Evolutionary conservation across 2,113 vertebrate species (phyloP).

Genomic region (Periophthalmodon schlosseri): DNA sequence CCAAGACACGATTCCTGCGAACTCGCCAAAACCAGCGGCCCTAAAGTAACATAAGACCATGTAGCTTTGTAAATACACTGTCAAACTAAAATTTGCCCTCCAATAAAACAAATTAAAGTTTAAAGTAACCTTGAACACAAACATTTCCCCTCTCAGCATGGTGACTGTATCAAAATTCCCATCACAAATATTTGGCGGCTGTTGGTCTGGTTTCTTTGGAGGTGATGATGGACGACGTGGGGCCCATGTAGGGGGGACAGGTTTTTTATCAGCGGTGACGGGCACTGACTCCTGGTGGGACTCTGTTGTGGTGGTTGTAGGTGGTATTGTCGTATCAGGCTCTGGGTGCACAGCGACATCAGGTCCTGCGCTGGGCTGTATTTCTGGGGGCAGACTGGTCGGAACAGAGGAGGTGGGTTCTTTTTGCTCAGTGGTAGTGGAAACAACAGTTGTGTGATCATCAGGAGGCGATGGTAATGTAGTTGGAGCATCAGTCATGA

Average conservation of each 20-base stretch:
- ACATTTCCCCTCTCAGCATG: slow-evolving; percentile 79
- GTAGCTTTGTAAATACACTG: neutral
- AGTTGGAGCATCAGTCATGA: slow-evolving; percentile 53
- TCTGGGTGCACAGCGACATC: slow-evolving; percentile 74
- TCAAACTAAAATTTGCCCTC: neutral
- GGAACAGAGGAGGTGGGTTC: slow-evolving; percentile 44
- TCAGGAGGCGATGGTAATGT: slow-evolving; percentile 37
- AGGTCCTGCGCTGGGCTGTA: slow-evolving; percentile 67
- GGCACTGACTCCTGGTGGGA: slow-evolving; percentile 34
- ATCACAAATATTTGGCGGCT: slow-evolving; percentile 72
- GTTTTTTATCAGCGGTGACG: slow-evolving; percentile 51
- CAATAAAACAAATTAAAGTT: neutral
- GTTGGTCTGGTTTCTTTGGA: slow-evolving; percentile 78
- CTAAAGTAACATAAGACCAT: slow-evolving; percentile 57
- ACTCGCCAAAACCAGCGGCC: slow-evolving; percentile 97
- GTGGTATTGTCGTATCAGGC: slow-evolving; percentile 34
- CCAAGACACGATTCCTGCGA: slow-evolving; percentile 89
- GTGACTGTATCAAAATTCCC: slow-evolving; percentile 78
- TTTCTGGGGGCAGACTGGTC: neutral
- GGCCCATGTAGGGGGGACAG: slow-evolving; percentile 49
- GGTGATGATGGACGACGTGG: slow-evolving; percentile 56
- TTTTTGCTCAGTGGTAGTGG: slow-evolving; percentile 22
- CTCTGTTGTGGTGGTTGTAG: slow-evolving; percentile 59
- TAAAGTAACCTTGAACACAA: slow-evolving; percentile 77
- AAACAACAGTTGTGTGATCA: slow-evolving; percentile 11